Evolutionary conservation across 53 echinoderm and acorn worm species (phyloP).

Genomic region (Temnopleurus reevesii): DNA sequence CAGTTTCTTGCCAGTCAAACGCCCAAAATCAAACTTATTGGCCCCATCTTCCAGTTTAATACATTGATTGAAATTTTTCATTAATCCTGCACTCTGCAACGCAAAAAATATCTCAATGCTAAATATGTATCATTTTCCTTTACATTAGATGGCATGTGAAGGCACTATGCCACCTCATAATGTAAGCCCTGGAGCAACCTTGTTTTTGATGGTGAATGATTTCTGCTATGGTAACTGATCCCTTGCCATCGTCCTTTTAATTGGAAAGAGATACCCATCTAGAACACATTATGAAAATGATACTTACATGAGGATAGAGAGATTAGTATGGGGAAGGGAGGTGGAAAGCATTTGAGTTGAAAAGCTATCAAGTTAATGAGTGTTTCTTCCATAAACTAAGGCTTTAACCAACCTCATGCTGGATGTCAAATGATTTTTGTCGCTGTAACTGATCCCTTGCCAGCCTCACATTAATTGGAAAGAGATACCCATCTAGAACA

Average conservation of each 20-base stretch:
- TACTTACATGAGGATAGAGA: not conserved
- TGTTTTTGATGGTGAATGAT: not conserved
- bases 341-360: not conserved
- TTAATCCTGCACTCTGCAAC: too few species aligned
- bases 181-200: too few species aligned
- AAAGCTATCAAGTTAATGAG: conserved; percentile 16
- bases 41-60: too few species aligned
- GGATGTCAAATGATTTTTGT: not conserved
- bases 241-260: not conserved
- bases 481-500: not conserved
- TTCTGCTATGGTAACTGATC: not conserved
- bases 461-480: not conserved
- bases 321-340: not conserved
- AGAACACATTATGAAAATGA: not conserved
- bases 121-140: too few species aligned
- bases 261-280: not conserved
- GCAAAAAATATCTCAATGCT: too few species aligned
- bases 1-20: too few species aligned
- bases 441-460: not conserved
- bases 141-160: too few species aligned
- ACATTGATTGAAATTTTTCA: too few species aligned
- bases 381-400: too few species aligned
- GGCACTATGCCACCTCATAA: too few species aligned
- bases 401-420: not conserved
- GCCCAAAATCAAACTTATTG: too few species aligned